These are phyloP conservation scores for Lasioglossum villosulum DNA, from an alignment of 2,888 invertebrate species.

Conservation along the genomic window DNA sequence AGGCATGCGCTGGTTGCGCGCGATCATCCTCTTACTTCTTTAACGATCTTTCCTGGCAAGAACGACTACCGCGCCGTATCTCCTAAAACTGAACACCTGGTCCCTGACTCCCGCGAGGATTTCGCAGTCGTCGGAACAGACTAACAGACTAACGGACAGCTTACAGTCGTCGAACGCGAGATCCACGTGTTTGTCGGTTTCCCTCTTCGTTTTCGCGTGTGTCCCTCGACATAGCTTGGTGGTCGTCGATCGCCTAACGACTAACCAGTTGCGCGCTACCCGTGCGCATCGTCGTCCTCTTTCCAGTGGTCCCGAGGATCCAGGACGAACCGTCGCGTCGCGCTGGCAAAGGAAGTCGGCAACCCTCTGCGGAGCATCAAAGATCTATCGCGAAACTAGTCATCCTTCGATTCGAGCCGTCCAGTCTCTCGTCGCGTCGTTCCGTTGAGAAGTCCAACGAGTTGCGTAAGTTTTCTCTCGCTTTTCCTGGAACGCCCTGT, in stretches of 20 bases:
- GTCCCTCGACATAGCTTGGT: not conserved
- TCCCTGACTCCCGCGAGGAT: conserved; percentile 71
- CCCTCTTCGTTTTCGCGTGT: not conserved
- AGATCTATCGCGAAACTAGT: not conserved
- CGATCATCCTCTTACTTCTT: conserved; percentile 74
- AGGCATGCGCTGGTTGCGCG: conserved; percentile 60
- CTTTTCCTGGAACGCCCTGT: not conserved
- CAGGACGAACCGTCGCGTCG: not conserved
- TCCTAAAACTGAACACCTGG: conserved; percentile 59
- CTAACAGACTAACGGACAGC: conserved; percentile 56
- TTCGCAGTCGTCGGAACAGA: conserved; percentile 73
- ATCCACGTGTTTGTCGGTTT: conserved; percentile 48
- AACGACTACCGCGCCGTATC: conserved; percentile 78
- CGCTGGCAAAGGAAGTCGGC: not conserved
- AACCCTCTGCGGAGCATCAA: not conserved
- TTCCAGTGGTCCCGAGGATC: not conserved
- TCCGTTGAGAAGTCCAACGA: not conserved
- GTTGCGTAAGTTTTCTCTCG: not conserved
- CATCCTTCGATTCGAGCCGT: not conserved
- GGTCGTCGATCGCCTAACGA: not conserved
- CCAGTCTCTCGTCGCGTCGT: not conserved
- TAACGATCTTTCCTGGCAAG: conserved; percentile 77
- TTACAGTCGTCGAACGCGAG: conserved; percentile 74
- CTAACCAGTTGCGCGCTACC: not conserved
- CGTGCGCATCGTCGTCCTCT: not conserved